These are phyloP conservation scores for Urocynchramus pylzowi DNA, from an alignment of 2,113 vertebrate species.

Conservation along the genomic window DNA sequence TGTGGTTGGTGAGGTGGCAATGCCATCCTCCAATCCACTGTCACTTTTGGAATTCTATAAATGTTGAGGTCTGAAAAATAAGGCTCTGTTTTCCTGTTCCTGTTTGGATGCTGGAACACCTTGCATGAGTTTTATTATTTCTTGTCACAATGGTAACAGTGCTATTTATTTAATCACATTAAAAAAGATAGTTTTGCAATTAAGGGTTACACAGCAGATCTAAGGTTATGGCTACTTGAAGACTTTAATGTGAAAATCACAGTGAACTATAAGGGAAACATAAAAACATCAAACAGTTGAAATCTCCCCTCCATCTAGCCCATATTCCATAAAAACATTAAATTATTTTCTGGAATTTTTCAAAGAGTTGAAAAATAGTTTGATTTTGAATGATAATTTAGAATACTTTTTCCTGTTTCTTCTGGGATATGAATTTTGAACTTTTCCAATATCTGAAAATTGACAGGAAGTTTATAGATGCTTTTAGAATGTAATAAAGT, in stretches of 20 bases:
- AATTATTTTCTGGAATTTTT: not conserved
- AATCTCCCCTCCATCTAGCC: not conserved
- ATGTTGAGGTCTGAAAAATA: too few species aligned
- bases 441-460: not conserved
- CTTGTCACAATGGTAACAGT: too few species aligned
- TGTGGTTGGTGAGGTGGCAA: too few species aligned
- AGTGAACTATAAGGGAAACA: not conserved
- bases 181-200: not conserved
- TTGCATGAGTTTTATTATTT: too few species aligned
- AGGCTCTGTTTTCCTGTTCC: too few species aligned
- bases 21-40: too few species aligned
- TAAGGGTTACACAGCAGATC: not conserved
- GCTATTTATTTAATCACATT: not conserved
- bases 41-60: too few species aligned
- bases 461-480: not conserved
- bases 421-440: not conserved
- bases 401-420: not conserved
- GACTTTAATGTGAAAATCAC: not conserved
- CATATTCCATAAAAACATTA: not conserved
- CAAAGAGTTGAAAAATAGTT: not conserved
- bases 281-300: not conserved
- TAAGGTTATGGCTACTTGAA: not conserved
- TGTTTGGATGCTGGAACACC: too few species aligned
- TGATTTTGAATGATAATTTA: not conserved
- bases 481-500: not conserved